phyloP scores from a whole-genome alignment of 2,888 invertebrate species.

The Frankliniella fusca region DNA sequence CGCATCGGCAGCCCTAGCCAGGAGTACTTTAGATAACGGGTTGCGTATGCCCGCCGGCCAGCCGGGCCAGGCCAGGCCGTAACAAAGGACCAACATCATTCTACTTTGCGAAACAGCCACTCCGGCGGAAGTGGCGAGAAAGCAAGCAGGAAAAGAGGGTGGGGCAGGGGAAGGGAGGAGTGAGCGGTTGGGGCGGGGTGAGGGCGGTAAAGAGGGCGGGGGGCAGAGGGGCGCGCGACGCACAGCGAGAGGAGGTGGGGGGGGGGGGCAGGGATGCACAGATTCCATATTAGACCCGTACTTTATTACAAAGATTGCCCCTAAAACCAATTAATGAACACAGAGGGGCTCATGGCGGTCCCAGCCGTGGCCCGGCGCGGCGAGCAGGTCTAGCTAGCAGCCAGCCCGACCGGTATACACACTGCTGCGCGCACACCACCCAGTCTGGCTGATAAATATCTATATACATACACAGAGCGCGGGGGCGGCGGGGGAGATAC shows the following conservation, averaged over 20 bases:
- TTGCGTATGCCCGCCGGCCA: not conserved
- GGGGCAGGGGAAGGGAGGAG: too few relatives aligned
- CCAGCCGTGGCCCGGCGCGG: too few relatives aligned
- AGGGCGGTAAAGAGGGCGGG: too few relatives aligned
- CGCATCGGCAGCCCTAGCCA: not conserved
- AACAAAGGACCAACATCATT: not conserved
- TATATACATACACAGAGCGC: not conserved
- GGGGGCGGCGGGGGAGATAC: not conserved
- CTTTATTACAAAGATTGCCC: conserved; percentile 10
- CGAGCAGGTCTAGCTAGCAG: too few relatives aligned
- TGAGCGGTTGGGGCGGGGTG: too few relatives aligned
- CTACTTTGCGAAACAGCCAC: not conserved
- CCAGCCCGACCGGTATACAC: not conserved
- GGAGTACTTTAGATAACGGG: conserved; percentile 11
- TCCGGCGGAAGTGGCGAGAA: too few relatives aligned
- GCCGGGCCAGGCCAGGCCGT: not conserved
- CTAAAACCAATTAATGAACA: conserved; percentile 21
- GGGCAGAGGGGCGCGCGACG: too few relatives aligned
- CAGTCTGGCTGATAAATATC: not conserved
- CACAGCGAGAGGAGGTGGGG: too few relatives aligned
- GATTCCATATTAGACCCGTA: conserved; percentile 12
- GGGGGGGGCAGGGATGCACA: too few relatives aligned
- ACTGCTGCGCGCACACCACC: not conserved
- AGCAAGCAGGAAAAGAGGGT: too few relatives aligned
- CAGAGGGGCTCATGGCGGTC: too few relatives aligned